Base-by-base conservation (phyloP, 2,888 invertebrate species). In the Hirtodrosophila confusa region DNA sequence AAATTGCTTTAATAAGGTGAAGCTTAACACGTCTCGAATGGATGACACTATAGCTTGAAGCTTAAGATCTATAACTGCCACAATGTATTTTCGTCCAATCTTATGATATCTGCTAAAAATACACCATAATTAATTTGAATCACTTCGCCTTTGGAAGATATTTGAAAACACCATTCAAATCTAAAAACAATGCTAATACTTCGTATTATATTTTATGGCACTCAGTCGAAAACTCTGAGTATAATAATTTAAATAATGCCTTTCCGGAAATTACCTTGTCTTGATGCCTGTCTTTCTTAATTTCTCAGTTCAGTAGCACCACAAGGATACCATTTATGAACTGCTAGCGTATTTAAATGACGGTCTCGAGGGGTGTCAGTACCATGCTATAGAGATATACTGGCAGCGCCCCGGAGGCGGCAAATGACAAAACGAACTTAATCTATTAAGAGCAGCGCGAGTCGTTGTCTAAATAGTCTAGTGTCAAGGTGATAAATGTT, bases 401-500 rank as follows among this genome's bases (percentile, higher is more conserved):
- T 17, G 17, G 31, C 36, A 40, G 44, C 23, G 43, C 31, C 56
- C 80, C 61, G 62, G 39, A 62, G 64, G 74, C 53, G 66, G 68
- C 62, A 73, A 79, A 79, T 80, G 76, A 85, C 77, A 83, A 78
- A 84, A 80, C 69, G 85, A 80, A 78, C 70, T 80, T 84, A 83
- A 86, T 83, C 82, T 83, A 78, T 86, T 80, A 84, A 55, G 63
- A 56, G 57, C 68, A 45, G 61, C 67, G 58, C 62, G 31, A 47
- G 58, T 48, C 44, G 39, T 37, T 53, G 44, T 48, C 72, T 69
- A 71, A 78, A 80, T 71, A 67, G 78, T 56, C 66, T 70, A 60
- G 68, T 75, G 85, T 57, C 80, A 86, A 78, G 60, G 69, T 86
- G 86, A 86, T 86, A 84, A 84, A 86, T 83, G 67, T 73, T 71